These are phyloP conservation scores for Erynnis tages DNA, from an alignment of 2,888 invertebrate species.

Conservation along the genomic window DNA sequence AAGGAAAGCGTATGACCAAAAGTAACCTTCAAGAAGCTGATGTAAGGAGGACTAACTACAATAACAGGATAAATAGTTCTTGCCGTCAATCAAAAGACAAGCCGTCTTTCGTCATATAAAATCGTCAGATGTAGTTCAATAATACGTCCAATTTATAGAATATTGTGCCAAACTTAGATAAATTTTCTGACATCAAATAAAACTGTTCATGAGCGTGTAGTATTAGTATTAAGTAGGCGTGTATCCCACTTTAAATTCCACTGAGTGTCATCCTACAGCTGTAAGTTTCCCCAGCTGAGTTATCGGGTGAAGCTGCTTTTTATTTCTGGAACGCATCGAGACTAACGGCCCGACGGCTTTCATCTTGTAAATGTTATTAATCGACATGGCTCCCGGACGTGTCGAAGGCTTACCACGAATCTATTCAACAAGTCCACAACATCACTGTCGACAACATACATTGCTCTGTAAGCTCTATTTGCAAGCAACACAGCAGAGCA, in stretches of 20 bases:
- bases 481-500: not conserved
- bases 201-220: no score
- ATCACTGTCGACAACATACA: conserved; percentile 18
- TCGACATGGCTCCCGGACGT: conserved; percentile 73
- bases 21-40: no score
- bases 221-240: not conserved
- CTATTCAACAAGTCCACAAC: conserved; percentile 8
- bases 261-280: conserved; percentile 43
- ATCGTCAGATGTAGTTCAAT: no score
- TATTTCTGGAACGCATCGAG: conserved; percentile 76
- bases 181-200: no score
- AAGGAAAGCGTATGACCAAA: no score
- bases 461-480: conserved; percentile 15
- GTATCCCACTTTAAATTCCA: not conserved
- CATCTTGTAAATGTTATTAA: conserved; percentile 80
- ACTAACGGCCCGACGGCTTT: conserved; percentile 73
- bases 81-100: no score
- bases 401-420: conserved; percentile 44
- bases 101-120: no score
- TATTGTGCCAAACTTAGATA: no score
- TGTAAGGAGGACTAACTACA: no score
- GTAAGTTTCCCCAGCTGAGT: conserved; percentile 68
- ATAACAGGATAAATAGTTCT: no score
- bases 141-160: no score
- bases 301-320: conserved; percentile 69